Evolutionary conservation across 2,797 vertebrate genomes (phyloP).

Genomic region (Cygnus olor): DNA sequence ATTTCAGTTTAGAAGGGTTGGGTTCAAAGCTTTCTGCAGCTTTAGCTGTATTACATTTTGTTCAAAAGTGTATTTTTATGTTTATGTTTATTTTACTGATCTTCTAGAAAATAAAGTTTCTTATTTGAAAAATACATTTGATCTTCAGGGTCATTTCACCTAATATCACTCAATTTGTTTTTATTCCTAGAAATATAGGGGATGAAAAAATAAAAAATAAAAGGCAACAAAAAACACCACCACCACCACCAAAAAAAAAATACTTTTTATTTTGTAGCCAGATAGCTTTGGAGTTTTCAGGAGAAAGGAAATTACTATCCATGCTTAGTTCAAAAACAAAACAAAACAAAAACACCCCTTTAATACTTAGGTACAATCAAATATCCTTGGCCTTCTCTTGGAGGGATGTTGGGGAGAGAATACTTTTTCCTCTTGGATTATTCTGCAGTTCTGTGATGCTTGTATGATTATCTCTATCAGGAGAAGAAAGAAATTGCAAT

Average conservation of each 20-base stretch:
- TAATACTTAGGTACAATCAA: neutral
- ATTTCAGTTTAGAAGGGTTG: neutral
- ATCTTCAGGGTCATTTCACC: neutral
- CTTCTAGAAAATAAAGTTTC: neutral
- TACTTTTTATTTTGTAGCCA: neutral
- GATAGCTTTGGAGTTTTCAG: neutral
- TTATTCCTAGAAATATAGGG: too few species aligned
- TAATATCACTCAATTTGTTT: fast-evolving
- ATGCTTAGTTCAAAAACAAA: neutral
- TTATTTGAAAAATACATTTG: neutral
- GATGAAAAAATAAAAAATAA: too few species aligned
- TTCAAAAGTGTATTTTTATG: neutral
- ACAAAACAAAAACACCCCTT: neutral
- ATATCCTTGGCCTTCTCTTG: neutral
- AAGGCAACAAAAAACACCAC: too few species aligned
- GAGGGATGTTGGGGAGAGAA: neutral
- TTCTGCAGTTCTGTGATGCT: neutral
- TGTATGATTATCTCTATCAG: neutral
- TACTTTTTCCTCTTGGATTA: neutral
- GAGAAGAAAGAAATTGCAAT: neutral
- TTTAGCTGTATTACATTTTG: neutral
- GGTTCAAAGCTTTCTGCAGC: neutral
- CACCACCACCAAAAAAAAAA: too few species aligned
- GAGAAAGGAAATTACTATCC: neutral
- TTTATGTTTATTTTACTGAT: neutral